These are phyloP conservation scores for Poeciliopsis infans DNA, from an alignment of 2,797 vertebrate genomes.

Conservation along the genomic window DNA sequence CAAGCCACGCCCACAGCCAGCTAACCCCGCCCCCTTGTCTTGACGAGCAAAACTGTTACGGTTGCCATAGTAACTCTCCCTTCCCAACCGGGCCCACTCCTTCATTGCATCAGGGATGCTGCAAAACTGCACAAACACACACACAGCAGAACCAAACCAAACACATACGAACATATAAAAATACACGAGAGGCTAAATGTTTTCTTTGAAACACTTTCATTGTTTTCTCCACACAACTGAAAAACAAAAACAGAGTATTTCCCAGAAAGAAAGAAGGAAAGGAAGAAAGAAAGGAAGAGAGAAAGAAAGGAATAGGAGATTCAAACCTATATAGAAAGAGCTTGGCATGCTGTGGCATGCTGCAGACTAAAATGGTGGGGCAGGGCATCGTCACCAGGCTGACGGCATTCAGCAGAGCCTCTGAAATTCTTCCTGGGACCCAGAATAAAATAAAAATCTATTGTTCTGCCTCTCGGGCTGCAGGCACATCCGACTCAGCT, in stretches of 20 bases:
- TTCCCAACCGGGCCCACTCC: conserved; percentile 48
- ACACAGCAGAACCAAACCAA: conserved; percentile 17
- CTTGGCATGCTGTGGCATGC: conserved; percentile 80
- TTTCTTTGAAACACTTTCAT: conserved; percentile 88
- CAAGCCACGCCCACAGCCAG: conserved; percentile 28
- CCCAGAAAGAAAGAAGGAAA: conserved; percentile 58
- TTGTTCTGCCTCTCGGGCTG: conserved; percentile 45
- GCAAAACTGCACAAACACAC: conserved; percentile 23
- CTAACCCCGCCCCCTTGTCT: conserved; percentile 26
- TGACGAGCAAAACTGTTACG: conserved; percentile 56
- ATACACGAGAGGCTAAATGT: conserved; percentile 62
- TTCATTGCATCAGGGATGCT: conserved; percentile 55
- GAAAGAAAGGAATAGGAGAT: conserved; percentile 53
- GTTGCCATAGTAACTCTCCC: conserved; percentile 72
- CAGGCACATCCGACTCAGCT: conserved; percentile 56
- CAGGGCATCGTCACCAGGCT: conserved; percentile 64
- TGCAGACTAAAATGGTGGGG: conserved; percentile 66
- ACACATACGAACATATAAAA: neutral
- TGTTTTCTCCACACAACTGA: conserved; percentile 85
- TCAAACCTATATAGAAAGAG: conserved; percentile 71
- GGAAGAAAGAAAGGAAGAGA: conserved; percentile 53
- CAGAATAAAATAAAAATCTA: conserved; percentile 41
- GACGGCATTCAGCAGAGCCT: conserved; percentile 60
- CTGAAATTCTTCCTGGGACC: conserved; percentile 48
- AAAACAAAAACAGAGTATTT: conserved; percentile 79